These are phyloP conservation scores for Diplosoma virens DNA, from an alignment of 23 tunicate genomes.

Conservation along the genomic window DNA sequence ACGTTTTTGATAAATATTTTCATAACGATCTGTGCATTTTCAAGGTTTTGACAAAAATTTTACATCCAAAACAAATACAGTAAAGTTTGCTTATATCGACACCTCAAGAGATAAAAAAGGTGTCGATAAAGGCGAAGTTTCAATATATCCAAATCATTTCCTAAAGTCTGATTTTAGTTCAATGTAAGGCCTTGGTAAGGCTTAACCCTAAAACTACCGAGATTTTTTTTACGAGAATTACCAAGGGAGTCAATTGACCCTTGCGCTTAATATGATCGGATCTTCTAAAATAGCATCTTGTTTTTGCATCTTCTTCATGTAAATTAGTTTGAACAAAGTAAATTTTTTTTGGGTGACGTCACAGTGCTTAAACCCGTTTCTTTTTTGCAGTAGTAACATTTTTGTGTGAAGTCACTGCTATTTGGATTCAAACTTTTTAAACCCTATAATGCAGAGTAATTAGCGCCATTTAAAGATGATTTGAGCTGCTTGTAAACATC, in stretches of 20 bases:
- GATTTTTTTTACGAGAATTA: not conserved
- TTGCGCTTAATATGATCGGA: not conserved
- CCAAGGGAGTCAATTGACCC: not conserved
- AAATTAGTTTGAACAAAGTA: not conserved
- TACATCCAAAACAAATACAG: no score
- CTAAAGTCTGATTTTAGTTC: no score
- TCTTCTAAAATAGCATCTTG: not conserved
- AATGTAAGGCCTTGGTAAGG: no score
- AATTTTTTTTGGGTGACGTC: not conserved
- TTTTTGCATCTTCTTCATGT: not conserved
- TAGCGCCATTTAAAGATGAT: not conserved
- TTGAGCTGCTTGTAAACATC: not conserved
- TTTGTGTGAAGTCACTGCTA: not conserved
- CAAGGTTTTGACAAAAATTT: no score
- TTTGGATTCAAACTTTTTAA: not conserved
- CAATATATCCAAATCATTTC: no score
- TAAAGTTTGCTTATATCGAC: no score
- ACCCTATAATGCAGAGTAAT: not conserved
- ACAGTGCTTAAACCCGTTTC: not conserved
- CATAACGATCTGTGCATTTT: no score
- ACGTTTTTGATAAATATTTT: no score
- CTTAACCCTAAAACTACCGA: not conserved
- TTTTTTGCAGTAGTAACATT: not conserved
- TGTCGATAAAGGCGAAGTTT: no score
- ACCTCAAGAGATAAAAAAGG: no score